Evolutionary conservation across 2,797 vertebrate genomes (phyloP).

Genomic region (Alfaro cultratus): DNA sequence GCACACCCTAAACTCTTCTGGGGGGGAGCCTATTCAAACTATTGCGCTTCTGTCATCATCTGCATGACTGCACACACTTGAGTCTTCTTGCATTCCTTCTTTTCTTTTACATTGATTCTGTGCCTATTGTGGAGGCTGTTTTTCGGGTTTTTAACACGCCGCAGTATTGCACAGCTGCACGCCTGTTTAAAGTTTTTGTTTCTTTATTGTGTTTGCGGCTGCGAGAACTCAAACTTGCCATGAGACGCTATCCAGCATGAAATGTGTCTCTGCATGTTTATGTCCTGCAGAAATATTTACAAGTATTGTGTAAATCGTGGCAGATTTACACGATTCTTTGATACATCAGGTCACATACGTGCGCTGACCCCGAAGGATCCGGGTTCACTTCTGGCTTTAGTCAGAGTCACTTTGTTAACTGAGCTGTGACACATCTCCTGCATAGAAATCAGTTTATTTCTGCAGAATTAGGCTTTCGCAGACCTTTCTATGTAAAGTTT

Average conservation of each 20-base stretch:
- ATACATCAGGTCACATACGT: conserved; percentile 43
- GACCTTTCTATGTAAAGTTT: conserved; percentile 29
- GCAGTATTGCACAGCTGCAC: conserved; percentile 16
- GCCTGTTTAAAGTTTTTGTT: conserved; percentile 5
- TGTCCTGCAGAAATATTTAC: conserved; percentile 70
- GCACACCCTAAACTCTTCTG: conserved; percentile 57
- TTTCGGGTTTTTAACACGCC: conserved; percentile 2
- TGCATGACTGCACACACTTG: conserved; percentile 43
- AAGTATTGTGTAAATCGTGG: conserved; percentile 36
- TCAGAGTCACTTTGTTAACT: background rate
- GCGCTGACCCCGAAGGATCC: conserved; percentile 32
- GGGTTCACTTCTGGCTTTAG: conserved; percentile 10
- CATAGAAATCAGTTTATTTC: conserved; percentile 31
- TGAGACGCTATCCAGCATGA: conserved; percentile 34
- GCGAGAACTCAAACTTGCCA: conserved; percentile 17
- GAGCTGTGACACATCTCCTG: background rate
- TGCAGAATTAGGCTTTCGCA: conserved; percentile 6
- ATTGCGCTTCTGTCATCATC: conserved; percentile 19
- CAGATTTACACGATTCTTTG: conserved; percentile 43
- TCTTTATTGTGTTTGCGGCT: conserved; percentile 37
- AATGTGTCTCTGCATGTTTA: conserved; percentile 64
- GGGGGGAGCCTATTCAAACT: conserved; percentile 31
- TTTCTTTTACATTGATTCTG: conserved; percentile 19
- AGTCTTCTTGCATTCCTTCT: conserved; percentile 41
- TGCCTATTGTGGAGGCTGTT: conserved; percentile 18